A percentile compares a stretch with the other conserved stretches of the same genome.
Evolutionary conservation across 2,113 vertebrate species (phyloP).

Genomic region (Haemorhous mexicanus): DNA sequence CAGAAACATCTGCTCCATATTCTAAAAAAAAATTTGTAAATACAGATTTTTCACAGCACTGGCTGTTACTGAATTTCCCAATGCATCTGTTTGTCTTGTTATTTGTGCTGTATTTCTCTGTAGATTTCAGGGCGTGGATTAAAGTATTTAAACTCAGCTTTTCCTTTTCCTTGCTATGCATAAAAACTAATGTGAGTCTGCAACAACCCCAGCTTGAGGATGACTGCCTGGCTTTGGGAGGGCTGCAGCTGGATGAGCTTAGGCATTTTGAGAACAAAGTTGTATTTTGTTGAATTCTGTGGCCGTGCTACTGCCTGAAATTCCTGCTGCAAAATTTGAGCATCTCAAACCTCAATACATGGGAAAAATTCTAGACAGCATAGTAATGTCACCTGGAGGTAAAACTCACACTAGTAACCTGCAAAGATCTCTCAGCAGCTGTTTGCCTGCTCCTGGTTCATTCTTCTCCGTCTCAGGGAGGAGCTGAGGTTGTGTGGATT

Average conservation of each 20-base stretch:
- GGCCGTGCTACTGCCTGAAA: fast-evolving
- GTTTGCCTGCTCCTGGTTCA: neutral
- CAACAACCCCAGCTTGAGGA: neutral
- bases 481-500: neutral
- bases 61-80: neutral
- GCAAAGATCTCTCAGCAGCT: neutral
- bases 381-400: neutral
- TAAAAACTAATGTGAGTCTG: neutral
- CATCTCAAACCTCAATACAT: neutral
- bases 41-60: neutral
- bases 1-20: neutral
- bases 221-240: neutral
- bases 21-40: neutral
- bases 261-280: neutral
- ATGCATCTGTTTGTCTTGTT: neutral
- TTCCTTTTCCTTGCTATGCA: neutral
- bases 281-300: neutral
- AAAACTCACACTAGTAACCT: neutral
- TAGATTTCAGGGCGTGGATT: conserved; percentile 27
- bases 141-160: conserved; percentile 25
- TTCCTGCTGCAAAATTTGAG: neutral
- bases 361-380: neutral
- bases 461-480: neutral
- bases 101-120: conserved; percentile 17
- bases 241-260: neutral